Conservation (phyloP, 2,888 invertebrate species). For the Erynnis tages region DNA sequence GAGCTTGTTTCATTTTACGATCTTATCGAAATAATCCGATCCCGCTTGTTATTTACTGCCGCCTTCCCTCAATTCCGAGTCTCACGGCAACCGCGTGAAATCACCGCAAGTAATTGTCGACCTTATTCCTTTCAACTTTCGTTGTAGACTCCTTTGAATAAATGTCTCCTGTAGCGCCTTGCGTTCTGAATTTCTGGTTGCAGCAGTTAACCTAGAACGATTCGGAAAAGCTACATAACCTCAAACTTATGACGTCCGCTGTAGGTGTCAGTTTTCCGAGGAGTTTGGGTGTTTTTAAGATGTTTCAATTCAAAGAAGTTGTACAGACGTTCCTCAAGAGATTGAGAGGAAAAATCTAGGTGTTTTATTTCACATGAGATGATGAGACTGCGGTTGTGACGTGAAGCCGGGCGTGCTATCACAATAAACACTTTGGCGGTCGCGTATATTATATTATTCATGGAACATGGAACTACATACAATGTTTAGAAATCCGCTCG, state of each 20-base stretch:
- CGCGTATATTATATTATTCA: conserved; percentile 71
- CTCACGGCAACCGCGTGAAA: conserved; percentile 48
- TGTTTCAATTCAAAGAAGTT: conserved; percentile 42
- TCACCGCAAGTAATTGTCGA: conserved; percentile 52
- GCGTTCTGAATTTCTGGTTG: conserved; percentile 42
- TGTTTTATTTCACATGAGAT: conserved; percentile 74
- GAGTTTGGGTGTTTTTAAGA: conserved; percentile 43
- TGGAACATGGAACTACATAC: conserved; percentile 38
- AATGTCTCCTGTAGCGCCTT: conserved; percentile 15
- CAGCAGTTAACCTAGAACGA: conserved; percentile 46
- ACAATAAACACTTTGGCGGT: conserved; percentile 73
- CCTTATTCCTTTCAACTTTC: conserved; percentile 54
- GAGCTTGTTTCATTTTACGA: conserved; percentile 80
- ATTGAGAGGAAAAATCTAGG: conserved; percentile 76
- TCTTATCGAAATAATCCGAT: conserved; percentile 81
- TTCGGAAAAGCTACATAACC: conserved; percentile 45
- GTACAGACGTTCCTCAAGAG: conserved; percentile 55
- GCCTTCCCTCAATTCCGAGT: conserved; percentile 65
- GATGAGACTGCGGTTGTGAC: conserved; percentile 62
- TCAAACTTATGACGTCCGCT: conserved; percentile 46
- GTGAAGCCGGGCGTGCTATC: conserved; percentile 64
- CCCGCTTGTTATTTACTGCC: conserved; percentile 78
- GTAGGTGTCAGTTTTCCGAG: conserved; percentile 58
- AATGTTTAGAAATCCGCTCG: conserved; percentile 3
- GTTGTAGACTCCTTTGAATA: conserved; percentile 48